Evolutionary conservation across 2,113 vertebrate genomes (phyloP), one percentile per base, ranked within the genome.

Genomic region (Hippocampus mohnikei): DNA sequence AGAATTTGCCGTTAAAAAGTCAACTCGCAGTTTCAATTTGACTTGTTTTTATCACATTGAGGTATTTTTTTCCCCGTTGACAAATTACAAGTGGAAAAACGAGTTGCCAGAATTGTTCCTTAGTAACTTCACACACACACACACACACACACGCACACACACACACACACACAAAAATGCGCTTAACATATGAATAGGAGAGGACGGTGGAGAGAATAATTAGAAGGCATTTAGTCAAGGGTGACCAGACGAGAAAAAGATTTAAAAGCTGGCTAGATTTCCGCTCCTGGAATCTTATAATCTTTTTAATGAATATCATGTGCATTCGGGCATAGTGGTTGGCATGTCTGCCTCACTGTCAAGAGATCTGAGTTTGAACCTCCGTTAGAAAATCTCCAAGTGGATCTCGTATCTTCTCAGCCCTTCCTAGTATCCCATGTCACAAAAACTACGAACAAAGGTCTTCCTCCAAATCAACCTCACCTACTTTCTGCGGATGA

Each of bases 21-120:
- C 41, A 75, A 63, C 71, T 58, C n/a, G 0, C 64, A 66, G 42
- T 46, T 74, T 75, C 77, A 78, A 72, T 76, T 69, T 67, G 8
- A 27, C 25, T 68, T 70, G 58, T 74, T 84, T 71, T 69, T 52
- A 33, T 62, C 10, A 5, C 3, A 0, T 73, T 73, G 48, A 61
- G 44, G 44, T 71, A 77, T 73, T 71, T 80, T 78, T 13, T 13
- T 2, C 7, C n/a, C 21, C 20, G 69, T 72, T 52, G 48, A 66
- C 64, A 29, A 79, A 67, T 55, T 33, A 25, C 60, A 46, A 83
- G 70, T 71, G 60, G 74, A 85, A 78, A 74, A 84, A 82, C 88
- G 88, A 87, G 70, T 77, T 58, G 33, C 33, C 33, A 37, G 33
- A 37, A 6, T 37, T 37, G 33, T 37, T 37, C 33, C 77, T 78